Conservation (phyloP, 2,888 invertebrate species). For the Caenorhabditis virilis region DNA sequence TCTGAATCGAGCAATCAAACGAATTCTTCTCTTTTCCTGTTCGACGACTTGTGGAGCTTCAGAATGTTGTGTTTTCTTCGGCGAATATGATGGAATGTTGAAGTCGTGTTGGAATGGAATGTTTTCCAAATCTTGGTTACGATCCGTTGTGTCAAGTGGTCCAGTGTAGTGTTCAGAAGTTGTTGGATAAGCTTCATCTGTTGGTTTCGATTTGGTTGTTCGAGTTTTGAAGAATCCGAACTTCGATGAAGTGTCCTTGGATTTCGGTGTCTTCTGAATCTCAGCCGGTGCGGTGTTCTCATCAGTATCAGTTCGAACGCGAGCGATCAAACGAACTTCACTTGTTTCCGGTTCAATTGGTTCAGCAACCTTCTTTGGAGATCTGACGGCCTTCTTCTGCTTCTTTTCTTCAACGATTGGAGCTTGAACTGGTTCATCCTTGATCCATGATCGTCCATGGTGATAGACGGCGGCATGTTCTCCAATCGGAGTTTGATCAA, state of each 20-base stretch:
- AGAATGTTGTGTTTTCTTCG: constrained; percentile 3
- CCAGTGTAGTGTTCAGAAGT: constrained; percentile 18
- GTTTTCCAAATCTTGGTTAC: constrained; percentile 24
- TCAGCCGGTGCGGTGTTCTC: constrained; percentile 10
- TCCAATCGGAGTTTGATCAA: constrained; percentile 9
- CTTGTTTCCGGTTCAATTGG: constrained; percentile 8
- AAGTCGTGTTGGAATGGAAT: constrained; percentile 13
- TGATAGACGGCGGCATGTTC: constrained; percentile 26
- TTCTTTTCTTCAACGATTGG: too few species aligned
- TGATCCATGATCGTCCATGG: constrained; percentile 19
- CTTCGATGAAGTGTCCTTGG: constrained; percentile 4
- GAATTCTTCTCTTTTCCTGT: not conserved
- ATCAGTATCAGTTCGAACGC: not conserved
- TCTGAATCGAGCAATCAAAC: not conserved
- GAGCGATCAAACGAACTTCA: constrained; percentile 9
- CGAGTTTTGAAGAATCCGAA: constrained; percentile 12
- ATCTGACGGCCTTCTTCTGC: too few species aligned
- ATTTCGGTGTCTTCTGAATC: constrained; percentile 12
- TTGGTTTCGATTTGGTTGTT: not conserved
- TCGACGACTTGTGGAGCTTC: not conserved
- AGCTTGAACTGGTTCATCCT: constrained; percentile 24
- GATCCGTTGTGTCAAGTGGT: constrained; percentile 13
- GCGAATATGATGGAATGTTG: constrained; percentile 11
- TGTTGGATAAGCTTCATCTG: constrained; percentile 3
- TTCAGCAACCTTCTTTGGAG: constrained; percentile 4